phyloP scores from a whole-genome alignment of 2,888 invertebrate species.

The Stramonita haemastoma region DNA sequence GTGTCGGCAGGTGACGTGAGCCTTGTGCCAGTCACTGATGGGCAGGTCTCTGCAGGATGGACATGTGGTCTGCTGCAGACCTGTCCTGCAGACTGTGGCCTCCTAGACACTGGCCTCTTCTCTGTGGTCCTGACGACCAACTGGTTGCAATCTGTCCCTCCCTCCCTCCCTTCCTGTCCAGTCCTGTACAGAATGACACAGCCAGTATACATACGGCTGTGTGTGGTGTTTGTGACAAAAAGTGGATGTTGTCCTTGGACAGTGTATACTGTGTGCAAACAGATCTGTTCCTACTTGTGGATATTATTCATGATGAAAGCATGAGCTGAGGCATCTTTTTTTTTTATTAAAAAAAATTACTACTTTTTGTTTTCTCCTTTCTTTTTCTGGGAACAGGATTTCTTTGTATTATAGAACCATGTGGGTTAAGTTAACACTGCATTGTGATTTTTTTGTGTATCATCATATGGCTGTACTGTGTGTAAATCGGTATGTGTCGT shows the following conservation, averaged over 20 bases:
- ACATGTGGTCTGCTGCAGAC: neutral
- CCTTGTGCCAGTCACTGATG: no score
- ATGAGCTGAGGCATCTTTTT: neutral
- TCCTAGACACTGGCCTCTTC: no score
- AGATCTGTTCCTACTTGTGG: neutral
- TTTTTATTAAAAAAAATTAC: neutral
- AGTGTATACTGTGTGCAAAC: neutral
- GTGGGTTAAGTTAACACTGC: neutral
- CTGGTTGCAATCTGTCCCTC: neutral
- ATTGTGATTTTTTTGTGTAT: slow-evolving; percentile 1
- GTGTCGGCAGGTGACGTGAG: no score
- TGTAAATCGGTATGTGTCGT: no score
- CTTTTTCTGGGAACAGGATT: neutral
- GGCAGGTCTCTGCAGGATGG: no score
- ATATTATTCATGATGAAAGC: neutral
- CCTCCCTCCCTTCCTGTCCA: neutral
- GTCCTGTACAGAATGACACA: neutral
- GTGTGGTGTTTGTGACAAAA: neutral
- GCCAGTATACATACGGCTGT: neutral
- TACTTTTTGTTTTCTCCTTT: neutral
- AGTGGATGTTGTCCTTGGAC: neutral
- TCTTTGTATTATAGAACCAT: neutral
- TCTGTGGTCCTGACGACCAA: no score
- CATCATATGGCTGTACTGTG: no score
- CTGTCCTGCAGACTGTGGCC: no score